Percentiles rank a stretch among this genome's conserved stretches.
These are phyloP conservation scores for Noctuana brunneofusca DNA, from an alignment of 2,888 invertebrate genomes.

Conservation along the genomic window DNA sequence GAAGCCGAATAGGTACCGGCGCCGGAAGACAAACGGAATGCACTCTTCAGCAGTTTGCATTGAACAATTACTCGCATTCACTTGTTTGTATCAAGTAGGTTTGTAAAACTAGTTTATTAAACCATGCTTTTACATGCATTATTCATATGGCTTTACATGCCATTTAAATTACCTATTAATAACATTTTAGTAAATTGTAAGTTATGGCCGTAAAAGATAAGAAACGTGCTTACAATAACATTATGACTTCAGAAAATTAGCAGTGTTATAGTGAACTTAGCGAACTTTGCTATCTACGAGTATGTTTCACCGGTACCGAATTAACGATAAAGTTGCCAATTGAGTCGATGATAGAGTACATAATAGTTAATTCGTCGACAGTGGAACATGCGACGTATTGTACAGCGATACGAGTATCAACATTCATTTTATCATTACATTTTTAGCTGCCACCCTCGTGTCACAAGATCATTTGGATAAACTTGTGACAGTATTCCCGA, in stretches of 20 bases:
- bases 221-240: background rate
- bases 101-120: no score
- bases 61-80: slow-evolving; percentile 28
- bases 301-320: background rate
- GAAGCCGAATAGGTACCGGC: slow-evolving; percentile 22
- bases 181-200: background rate
- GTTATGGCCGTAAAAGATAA: background rate
- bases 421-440: slow-evolving; percentile 43
- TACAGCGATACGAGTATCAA: slow-evolving; percentile 6
- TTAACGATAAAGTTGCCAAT: no score
- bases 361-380: no score
- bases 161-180: background rate
- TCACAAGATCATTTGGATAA: slow-evolving; percentile 65
- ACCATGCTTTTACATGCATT: background rate
- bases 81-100: slow-evolving; percentile 5
- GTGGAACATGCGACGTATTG: background rate
- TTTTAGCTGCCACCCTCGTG: slow-evolving; percentile 49
- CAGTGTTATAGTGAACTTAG: background rate
- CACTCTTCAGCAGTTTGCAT: slow-evolving; percentile 33
- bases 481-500: slow-evolving; percentile 53
- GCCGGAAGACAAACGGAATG: slow-evolving; percentile 18
- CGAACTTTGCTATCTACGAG: background rate
- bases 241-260: background rate
- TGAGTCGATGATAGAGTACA: no score
- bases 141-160: background rate